Base-by-base conservation (phyloP, 2,113 vertebrate species). In the Monopterus albus region DNA sequence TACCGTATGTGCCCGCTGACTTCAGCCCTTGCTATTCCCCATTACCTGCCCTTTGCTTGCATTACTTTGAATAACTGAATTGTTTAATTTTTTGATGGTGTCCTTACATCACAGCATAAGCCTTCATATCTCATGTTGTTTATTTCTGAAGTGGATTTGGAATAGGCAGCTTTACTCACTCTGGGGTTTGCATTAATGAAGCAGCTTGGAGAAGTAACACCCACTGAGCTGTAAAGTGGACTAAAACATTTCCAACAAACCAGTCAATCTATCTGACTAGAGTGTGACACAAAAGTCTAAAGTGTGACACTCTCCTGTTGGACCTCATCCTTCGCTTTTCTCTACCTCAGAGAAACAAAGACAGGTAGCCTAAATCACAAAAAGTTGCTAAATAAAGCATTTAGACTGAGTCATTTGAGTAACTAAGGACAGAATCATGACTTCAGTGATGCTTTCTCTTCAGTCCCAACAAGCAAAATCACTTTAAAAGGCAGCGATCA, bases 221-320 rank as follows among this genome's bases (percentile, higher is more conserved):
- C 66, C 33, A 47, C 49, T 45, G 58, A 73, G 75, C 26, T 72
- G 75, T 51, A 29, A 67, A 72, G 56, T 72, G 28, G 49, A 39
- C 36, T 2, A 33, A 46, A 49, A 36, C 67, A 38, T 2, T 21
- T 33, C 33, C 46, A 57, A 21, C 55, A 29, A 12, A n/a, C 8
- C 36, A 7, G 28, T 26, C 14, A 20, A 25, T 14, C 39, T 6
- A 6, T 38, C 15, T 26, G 11, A 26, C 11, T 28, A 1, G 2
- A 76, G 10, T 36, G n/a, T 6, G 45, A 11, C 53, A 53, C 43
- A 13, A 21, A 35, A 13, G 15, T 46, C n/a, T 43, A 28, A 39
- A 61, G 67, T n/a, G 9, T 69, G 62, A 79, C 17, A 2, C 20
- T 64, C n/a, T 51, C 58, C n/a, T 47, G 25, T 70, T 55, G 51